Evolutionary conservation across 1,140 invertebrate species (phyloP).

Genomic region (Pararge aegeria): DNA sequence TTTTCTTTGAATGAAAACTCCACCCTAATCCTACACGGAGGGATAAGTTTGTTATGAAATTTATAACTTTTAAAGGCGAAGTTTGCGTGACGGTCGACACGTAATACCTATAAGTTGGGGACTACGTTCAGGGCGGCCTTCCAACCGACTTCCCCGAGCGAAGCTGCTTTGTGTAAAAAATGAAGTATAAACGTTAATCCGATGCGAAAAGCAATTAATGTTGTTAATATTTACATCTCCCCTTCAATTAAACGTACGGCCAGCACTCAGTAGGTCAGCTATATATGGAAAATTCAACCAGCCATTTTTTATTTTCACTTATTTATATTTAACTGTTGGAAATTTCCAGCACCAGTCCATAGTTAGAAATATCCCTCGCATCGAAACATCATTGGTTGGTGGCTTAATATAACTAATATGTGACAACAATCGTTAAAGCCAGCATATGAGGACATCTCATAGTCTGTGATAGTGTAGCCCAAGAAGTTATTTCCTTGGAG

Average conservation of each 20-base stretch:
- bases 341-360: no score
- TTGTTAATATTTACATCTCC: background rate
- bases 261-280: background rate
- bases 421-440: no score
- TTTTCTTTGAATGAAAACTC: slow-evolving; percentile 5
- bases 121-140: background rate
- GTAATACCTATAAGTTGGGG: slow-evolving; percentile 9
- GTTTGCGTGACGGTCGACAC: slow-evolving; percentile 4
- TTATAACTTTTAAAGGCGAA: slow-evolving; percentile 8
- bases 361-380: no score
- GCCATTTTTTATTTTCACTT: no score
- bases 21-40: background rate
- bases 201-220: background rate
- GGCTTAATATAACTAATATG: no score
- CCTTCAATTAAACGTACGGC: background rate
- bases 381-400: no score
- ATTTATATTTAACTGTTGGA: no score
- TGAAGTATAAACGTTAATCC: background rate
- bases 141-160: background rate
- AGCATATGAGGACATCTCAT: no score
- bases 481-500: no score
- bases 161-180: background rate
- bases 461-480: no score
- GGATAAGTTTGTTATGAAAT: slow-evolving; percentile 10
- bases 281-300: background rate